Conservation (phyloP, 1,140 invertebrate species). For the Macrosteles quadrilineatus region DNA sequence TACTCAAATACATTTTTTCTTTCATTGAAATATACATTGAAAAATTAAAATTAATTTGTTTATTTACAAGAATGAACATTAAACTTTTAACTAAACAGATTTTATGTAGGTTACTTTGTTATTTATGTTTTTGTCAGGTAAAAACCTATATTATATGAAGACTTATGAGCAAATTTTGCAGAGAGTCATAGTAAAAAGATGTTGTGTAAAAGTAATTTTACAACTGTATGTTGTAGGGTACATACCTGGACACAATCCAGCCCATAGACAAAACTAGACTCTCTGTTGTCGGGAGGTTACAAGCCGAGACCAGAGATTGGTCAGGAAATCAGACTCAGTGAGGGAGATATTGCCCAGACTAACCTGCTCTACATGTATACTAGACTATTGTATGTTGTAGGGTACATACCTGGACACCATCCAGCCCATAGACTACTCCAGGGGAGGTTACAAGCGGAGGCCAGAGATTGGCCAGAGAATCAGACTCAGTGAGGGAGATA, state of each 20-base stretch:
- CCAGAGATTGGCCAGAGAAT: constrained; percentile 95
- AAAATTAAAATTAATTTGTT: too few relatives aligned
- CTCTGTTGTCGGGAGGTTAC: too few relatives aligned
- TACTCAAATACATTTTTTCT: too few relatives aligned
- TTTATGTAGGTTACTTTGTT: too few relatives aligned
- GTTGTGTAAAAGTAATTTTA: too few relatives aligned
- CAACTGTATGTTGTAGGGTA: constrained; percentile 63
- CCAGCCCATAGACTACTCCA: constrained; percentile 78
- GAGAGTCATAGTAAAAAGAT: too few relatives aligned
- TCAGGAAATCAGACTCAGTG: constrained; percentile 85
- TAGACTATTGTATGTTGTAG: constrained; percentile 46
- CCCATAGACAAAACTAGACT: constrained; percentile 79
- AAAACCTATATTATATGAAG: too few relatives aligned
- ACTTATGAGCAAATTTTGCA: too few relatives aligned
- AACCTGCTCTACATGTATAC: constrained; percentile 96
- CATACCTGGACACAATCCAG: constrained; percentile 93
- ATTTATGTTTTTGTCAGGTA: too few relatives aligned
- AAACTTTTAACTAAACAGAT: too few relatives aligned
- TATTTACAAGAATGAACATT: too few relatives aligned
- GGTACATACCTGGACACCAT: constrained; percentile 96
- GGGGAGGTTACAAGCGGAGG: constrained; percentile 63
- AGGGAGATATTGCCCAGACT: constrained; percentile 94
- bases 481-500: constrained; percentile 88
- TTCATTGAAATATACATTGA: too few relatives aligned
- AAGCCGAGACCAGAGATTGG: constrained; percentile 88